Base-by-base conservation (phyloP, 2,113 vertebrate species). In the Poecilia latipinna region DNA sequence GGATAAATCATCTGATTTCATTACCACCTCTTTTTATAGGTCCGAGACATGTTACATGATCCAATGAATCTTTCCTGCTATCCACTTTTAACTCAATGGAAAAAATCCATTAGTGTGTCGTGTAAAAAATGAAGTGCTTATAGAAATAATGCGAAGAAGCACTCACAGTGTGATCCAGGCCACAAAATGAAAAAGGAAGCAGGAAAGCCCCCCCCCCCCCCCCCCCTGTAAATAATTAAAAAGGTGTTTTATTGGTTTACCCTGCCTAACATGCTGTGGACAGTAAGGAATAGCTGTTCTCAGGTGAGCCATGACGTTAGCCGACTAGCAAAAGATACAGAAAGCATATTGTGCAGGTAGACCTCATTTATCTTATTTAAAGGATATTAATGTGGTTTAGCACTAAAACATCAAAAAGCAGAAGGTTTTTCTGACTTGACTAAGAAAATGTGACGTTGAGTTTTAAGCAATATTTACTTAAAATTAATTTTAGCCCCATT, bases 211-310 rank as follows among this genome's bases (percentile, higher is more conserved):
- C 78, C 22, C 35, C 74, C 75, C 26, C 28, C 28, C 28, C 28
- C 1, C 28, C 28, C 1, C 28, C 28, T 84, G 85, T 89, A 82
- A 94, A 94, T 94, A 89, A 94, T 94, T 91, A 87, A 93, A 86
- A 74, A 19, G 82, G 69, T 87, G 74, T 88, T 88, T 89, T 92
- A 90, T 87, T 91, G 82, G 82, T 88, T 90, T 90, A 77, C 80
- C 76, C 72, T 75, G 75, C 77, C 85, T 73, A 75, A 78, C 85
- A 86, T 83, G 80, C 84, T 79, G 80, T 85, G 76, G 82, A 89
- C 78, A 79, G 74, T 84, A 71, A 89, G 72, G 87, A 77, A 74
- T 79, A 90, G 87, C 75, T 87, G 83, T 90, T 79, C 90, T 82
- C 83, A 90, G 91, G 90, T 93, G 91, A 91, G 87, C 72, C 66